Evolutionary conservation across 2,797 vertebrate genomes (phyloP).

Genomic region (Cheirogaleus major): DNA sequence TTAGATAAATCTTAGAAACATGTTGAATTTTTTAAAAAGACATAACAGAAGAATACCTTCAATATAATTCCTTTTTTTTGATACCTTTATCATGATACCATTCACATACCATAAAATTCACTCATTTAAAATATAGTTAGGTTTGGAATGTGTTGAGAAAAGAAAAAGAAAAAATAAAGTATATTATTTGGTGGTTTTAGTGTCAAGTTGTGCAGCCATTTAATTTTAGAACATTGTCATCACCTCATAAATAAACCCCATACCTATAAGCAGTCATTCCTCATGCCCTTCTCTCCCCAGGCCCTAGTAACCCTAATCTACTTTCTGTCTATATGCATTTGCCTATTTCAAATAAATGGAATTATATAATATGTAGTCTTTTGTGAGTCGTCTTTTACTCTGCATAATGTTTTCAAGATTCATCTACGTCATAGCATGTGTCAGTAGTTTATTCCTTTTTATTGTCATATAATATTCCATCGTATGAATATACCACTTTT

Average conservation of each 20-base stretch:
- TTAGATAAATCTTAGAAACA: background rate
- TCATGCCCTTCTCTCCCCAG: background rate
- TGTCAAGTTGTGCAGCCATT: background rate
- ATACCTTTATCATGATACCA: background rate
- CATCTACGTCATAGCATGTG: too few species aligned
- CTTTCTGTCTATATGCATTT: background rate
- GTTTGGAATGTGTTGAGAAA: too few species aligned
- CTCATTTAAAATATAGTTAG: background rate
- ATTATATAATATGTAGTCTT: background rate
- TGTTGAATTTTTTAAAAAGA: background rate
- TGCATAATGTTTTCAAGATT: background rate
- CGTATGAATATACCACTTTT: too few species aligned
- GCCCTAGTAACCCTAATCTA: background rate
- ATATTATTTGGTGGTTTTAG: background rate
- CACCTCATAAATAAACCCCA: background rate
- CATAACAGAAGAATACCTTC: background rate
- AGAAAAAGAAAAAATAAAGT: too few species aligned
- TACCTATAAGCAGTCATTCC: background rate
- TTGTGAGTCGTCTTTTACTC: background rate
- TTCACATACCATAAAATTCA: background rate
- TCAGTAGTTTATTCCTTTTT: too few species aligned
- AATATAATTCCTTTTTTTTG: background rate
- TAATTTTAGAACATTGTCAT: conserved; percentile 1
- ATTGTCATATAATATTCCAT: too few species aligned
- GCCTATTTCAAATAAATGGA: background rate